phyloP scores from a whole-genome alignment of 2,797 vertebrate species.

The Tenualosa thibaudeaui region DNA sequence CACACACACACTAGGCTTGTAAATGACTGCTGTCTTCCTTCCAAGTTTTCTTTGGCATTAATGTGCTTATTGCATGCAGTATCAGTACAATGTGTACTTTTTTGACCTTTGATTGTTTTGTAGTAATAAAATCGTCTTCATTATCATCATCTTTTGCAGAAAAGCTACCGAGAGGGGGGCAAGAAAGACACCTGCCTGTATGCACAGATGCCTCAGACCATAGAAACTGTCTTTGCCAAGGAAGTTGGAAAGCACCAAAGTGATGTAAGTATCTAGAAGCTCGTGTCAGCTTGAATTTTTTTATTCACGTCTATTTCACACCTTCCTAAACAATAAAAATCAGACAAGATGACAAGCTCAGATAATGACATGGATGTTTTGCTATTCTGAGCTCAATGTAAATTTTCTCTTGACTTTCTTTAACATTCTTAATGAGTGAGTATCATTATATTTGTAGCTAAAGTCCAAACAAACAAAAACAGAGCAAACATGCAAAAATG shows the following conservation, averaged over 20 bases:
- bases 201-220: conserved; percentile 89
- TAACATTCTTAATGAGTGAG: background rate
- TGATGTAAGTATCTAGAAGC: conserved; percentile 70
- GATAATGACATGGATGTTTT: background rate
- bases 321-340: background rate
- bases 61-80: background rate
- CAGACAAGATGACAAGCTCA: background rate
- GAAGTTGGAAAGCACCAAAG: conserved; percentile 86
- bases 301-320: background rate
- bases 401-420: background rate
- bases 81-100: background rate
- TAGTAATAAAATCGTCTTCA: background rate
- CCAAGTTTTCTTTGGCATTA: too few relatives aligned
- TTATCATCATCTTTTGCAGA: conserved; percentile 51
- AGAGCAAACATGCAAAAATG: background rate
- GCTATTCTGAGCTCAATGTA: background rate
- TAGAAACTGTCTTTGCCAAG: conserved; percentile 87
- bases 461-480: background rate
- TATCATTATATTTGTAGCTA: background rate
- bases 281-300: background rate
- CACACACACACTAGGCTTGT: background rate
- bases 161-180: conserved; percentile 60
- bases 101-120: too few relatives aligned
- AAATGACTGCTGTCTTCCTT: too few relatives aligned
- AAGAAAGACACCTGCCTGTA: conserved; percentile 66